These are phyloP conservation scores for Proisotoma minuta DNA, from an alignment of 2,888 invertebrate species.

Conservation along the genomic window DNA sequence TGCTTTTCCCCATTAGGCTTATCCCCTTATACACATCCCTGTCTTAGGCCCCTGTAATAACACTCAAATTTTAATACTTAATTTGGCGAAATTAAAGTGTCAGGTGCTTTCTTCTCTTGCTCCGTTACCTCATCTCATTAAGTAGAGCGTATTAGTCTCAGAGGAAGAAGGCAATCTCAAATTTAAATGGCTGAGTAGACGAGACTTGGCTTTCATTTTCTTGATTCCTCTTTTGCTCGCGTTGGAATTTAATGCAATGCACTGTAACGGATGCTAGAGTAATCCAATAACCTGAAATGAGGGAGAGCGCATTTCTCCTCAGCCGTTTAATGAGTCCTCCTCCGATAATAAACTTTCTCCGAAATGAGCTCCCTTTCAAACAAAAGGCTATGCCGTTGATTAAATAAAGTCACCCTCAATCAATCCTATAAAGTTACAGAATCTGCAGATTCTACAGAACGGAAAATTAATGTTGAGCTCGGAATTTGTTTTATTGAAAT, in stretches of 20 bases:
- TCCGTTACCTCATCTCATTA: conserved; percentile 18
- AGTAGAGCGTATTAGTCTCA: conserved; percentile 18
- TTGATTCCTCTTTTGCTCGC: background rate
- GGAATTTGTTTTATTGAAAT: no score
- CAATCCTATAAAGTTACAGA: no score
- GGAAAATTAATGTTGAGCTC: no score
- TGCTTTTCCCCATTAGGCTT: conserved; percentile 27
- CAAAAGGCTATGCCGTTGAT: no score
- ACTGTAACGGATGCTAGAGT: conserved; percentile 7
- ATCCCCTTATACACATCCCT: background rate
- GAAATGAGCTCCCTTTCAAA: no score
- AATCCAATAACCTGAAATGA: conserved; percentile 15
- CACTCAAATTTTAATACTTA: conserved; percentile 29
- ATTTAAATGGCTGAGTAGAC: conserved; percentile 14
- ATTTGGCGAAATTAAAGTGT: conserved; percentile 33
- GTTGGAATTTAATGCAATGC: conserved; percentile 1
- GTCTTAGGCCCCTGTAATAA: conserved; percentile 4
- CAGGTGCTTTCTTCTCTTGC: conserved; percentile 10
- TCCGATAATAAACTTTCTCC: conserved; percentile 15
- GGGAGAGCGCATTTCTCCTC: conserved; percentile 11
- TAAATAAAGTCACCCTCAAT: no score
- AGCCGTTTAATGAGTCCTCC: conserved; percentile 13
- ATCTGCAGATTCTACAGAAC: no score
- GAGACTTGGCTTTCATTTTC: conserved; percentile 10
- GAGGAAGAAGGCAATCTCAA: conserved; percentile 11